phyloP scores from a whole-genome alignment of 37 sponge, comb jelly and placozoan species.

The Amphimedon queenslandica region DNA sequence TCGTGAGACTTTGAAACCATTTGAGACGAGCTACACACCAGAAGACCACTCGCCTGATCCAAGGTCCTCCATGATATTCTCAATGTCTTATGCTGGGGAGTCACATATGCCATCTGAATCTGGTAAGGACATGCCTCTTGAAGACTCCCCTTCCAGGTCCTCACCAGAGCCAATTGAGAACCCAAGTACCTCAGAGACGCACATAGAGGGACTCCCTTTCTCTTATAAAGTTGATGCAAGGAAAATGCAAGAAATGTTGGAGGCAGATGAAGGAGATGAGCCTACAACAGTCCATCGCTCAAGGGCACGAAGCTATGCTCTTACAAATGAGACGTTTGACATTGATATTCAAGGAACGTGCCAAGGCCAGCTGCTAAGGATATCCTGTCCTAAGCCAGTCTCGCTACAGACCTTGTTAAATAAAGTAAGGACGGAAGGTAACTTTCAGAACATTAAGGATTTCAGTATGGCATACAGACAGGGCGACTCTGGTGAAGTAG shows the following conservation, averaged over 20 bases:
- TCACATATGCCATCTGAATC: background rate
- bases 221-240: background rate
- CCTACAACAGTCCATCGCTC: no score
- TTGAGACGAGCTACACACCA: background rate
- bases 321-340: background rate
- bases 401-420: slow-evolving; percentile 24
- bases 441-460: background rate
- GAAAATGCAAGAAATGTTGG: background rate
- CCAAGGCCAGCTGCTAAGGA: slow-evolving; percentile 1
- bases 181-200: background rate
- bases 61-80: background rate
- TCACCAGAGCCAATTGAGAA: slow-evolving; percentile 12
- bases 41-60: background rate
- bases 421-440: slow-evolving; percentile 2
- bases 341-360: background rate
- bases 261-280: background rate
- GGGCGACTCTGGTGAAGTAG: background rate
- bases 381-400: slow-evolving; percentile 39
- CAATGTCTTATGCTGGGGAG: background rate
- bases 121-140: background rate
- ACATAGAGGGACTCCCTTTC: background rate
- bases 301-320: background rate
- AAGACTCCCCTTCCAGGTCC: background rate
- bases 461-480: background rate
- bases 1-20: background rate